Evolutionary conservation across 35 echinoderm and acorn worm species (phyloP), one percentile per base, ranked within the genome.

Genomic region (Patiria miniata): DNA sequence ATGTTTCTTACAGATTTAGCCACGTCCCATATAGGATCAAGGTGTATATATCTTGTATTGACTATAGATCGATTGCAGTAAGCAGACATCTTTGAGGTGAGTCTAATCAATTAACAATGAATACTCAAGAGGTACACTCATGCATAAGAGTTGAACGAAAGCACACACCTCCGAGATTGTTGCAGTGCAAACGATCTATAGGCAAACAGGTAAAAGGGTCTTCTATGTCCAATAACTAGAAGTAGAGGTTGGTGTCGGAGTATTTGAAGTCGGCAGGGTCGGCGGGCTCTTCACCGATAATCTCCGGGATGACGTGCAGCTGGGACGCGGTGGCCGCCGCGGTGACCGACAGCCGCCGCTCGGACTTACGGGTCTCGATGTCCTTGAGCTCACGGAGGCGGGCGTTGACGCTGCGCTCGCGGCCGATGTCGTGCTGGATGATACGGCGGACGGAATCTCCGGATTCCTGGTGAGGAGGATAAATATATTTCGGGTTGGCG

Each of bases 241-340:
- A 84, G 53, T 84, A 84, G 15, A 84, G 22, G 23, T 84, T 60
- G 19, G 53, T 84, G 1, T 84, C 82, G 7, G 30, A 84, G 57
- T 84, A 84, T 18, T 84, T 36, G 54, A 59, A 84, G 10, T 33
- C 44, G 29, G 23, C 82, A 1, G 82, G 82, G 28, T 84, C 44
- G 1, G 29, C 22, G 12, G 82, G 82, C 57, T 84, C 82, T 17
- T 84, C 82, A 15, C 57, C 33, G 14, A 73, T 23, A n/a, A 59
- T 53, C 22, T 84, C 82, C 1, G 82, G 82, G 19, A 84, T 84
- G 52, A 84, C 82, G 18, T 84, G 51, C 16, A 84, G 54, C n/a
- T 39, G 51, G 8, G 38, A 37, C 33, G 36, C 36, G 34, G 53
- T 37, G n/a, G 82, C 21, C 23, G 36, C 28, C 34, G 65, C 65